phyloP scores from a whole-genome alignment of 2,888 invertebrate species.

The Hemaris fuciformis region DNA sequence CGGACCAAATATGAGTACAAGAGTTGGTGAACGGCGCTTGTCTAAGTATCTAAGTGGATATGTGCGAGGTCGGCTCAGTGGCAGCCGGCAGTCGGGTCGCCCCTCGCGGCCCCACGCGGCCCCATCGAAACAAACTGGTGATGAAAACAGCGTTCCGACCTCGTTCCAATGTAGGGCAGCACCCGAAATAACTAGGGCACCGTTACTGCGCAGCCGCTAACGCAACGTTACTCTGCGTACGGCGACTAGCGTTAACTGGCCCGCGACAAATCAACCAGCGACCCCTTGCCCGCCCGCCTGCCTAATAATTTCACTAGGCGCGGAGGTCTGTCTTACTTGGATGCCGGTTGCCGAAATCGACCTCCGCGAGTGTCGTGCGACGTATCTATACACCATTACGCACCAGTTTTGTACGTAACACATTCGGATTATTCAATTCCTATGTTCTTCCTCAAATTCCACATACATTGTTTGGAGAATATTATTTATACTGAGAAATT shows the following conservation, averaged over 20 bases:
- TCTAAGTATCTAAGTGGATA: slow-evolving; percentile 49
- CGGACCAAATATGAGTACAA: slow-evolving; percentile 2
- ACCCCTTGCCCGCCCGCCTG: slow-evolving; percentile 13
- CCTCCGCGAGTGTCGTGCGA: slow-evolving; percentile 50
- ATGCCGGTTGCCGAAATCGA: slow-evolving; percentile 56
- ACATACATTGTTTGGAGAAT: not conserved
- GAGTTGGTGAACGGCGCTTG: slow-evolving; percentile 23
- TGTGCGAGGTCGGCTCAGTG: slow-evolving; percentile 49
- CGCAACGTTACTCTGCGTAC: slow-evolving; percentile 56
- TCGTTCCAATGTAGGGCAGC: slow-evolving; percentile 74
- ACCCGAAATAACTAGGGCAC: slow-evolving; percentile 79
- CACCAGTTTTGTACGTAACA: not conserved
- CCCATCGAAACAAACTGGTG: slow-evolving; percentile 73
- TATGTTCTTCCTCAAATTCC: not conserved
- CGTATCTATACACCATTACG: not conserved
- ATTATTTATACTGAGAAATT: not conserved
- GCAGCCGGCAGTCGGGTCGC: slow-evolving; percentile 14
- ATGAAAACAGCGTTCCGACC: slow-evolving; percentile 75
- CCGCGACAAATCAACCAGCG: slow-evolving; percentile 29
- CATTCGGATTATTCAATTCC: not conserved
- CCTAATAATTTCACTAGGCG: slow-evolving; percentile 21
- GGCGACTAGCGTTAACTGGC: slow-evolving; percentile 40
- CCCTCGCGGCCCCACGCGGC: slow-evolving; percentile 64
- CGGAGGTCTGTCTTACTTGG: slow-evolving; percentile 39
- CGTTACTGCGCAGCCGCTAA: slow-evolving; percentile 73